Evolutionary conservation across 2,888 invertebrate genomes (phyloP), one percentile per base, ranked within the genome.

Genomic region (Clepsis dumicolana): DNA sequence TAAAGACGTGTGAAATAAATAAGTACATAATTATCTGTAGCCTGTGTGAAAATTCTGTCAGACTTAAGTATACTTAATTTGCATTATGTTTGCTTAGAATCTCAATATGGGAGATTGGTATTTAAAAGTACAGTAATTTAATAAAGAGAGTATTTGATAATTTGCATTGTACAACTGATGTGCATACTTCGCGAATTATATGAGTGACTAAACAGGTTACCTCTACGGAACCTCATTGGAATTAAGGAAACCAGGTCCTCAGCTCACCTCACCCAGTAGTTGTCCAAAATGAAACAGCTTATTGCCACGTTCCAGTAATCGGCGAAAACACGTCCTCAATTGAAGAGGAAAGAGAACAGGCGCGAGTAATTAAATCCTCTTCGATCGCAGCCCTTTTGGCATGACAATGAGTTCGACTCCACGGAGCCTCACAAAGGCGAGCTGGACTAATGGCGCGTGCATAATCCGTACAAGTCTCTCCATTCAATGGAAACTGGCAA

Each of bases 391-490:
- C 80, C 80, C 80, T 81, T 82, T 82, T 76, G 73, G 79, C 79
- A 81, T 81, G 81, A 88, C 87, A 89, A 87, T 88, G 84, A 86
- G 80, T 80, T 78, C 77, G 77, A 78, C 76, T 76, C 59, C 48
- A 48, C 48, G 71, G 72, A 70, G 75, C 74, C 79, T 76, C 84
- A 90, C 88, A 89, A 90, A 87, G 81, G 84, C 85, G 79, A 83
- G 82, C 76, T 72, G 80, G 82, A 76, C 86, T 90, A 91, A 90
- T 90, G 89, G 88, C 82, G 85, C 84, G 86, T 83, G 78, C 82
- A 83, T 90, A 90, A 91, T 88, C 79, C 86, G 80, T 75, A 82
- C 84, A 88, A 89, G 87, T 85, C 87, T 80, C 85, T 80, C 83
- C 75, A 85, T 87, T 88, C 86, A 84, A 75, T 73, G 78, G 75